These are phyloP conservation scores for Drosophila subquinaria DNA, from an alignment of 2,888 invertebrate genomes.

Conservation along the genomic window DNA sequence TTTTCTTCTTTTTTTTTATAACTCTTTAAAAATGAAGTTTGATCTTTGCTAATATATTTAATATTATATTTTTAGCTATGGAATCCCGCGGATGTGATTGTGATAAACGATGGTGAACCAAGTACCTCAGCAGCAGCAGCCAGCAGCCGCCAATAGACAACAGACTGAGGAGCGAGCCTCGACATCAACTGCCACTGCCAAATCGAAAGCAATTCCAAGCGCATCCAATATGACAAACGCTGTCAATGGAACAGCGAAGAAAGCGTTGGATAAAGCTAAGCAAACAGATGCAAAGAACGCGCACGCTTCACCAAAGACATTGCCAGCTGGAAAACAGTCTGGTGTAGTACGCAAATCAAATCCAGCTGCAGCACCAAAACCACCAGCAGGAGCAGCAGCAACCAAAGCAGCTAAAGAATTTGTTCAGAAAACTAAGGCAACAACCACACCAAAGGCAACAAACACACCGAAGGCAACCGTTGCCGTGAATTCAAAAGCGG, in stretches of 20 bases:
- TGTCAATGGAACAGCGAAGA: constrained; percentile 4
- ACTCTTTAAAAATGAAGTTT: too few relatives aligned
- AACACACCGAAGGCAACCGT: background rate
- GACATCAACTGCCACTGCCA: background rate
- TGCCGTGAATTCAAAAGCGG: background rate
- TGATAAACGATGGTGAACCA: constrained; percentile 20
- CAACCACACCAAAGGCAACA: too few relatives aligned
- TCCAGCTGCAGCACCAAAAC: background rate
- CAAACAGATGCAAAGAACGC: background rate
- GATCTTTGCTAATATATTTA: background rate
- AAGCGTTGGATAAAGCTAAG: background rate
- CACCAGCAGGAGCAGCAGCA: background rate
- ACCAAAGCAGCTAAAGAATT: background rate
- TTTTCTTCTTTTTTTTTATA: too few relatives aligned
- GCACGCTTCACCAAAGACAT: background rate
- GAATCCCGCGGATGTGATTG: constrained; percentile 17
- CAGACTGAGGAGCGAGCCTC: background rate
- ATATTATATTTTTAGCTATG: constrained; percentile 26
- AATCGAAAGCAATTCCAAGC: background rate
- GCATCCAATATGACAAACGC: background rate
- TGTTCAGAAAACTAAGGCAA: background rate
- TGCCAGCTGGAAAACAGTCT: background rate
- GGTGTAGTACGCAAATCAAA: background rate
- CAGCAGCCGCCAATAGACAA: background rate
- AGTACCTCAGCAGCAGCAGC: background rate